phyloP scores from a whole-genome alignment of 2,797 vertebrate genomes.

The Cheirogaleus major region DNA sequence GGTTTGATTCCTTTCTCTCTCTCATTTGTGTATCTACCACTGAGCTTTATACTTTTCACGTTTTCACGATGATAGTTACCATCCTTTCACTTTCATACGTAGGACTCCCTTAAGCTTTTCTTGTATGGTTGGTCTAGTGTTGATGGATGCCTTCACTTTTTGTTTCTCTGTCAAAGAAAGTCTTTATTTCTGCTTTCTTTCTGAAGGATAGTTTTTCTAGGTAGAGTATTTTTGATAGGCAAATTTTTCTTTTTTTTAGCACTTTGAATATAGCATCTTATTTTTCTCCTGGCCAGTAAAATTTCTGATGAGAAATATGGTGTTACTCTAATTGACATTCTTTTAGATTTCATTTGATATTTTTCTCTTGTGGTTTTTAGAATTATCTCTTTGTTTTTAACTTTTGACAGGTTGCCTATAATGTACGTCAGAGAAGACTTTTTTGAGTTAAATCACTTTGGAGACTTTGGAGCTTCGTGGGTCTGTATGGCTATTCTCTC shows the following conservation, averaged over 20 bases:
- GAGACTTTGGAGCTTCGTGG: not conserved
- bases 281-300: not conserved
- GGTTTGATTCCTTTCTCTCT: not conserved
- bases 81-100: not conserved
- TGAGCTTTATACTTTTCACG: not conserved
- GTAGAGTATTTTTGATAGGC: not conserved
- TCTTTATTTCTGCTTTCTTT: not conserved
- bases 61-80: not conserved
- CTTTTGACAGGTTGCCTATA: not conserved
- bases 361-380: not conserved
- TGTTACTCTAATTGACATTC: not conserved
- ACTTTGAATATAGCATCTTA: not conserved
- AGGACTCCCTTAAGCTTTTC: not conserved
- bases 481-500: not conserved
- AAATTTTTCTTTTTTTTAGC: not conserved
- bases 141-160: not conserved
- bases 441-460: not conserved
- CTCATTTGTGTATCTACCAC: not conserved
- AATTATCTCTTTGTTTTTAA: not conserved
- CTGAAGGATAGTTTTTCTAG: not conserved
- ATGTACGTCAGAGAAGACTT: not conserved
- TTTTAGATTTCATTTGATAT: not conserved
- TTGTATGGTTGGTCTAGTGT: not conserved
- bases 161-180: not conserved
- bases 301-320: not conserved